Evolutionary conservation across 2,888 invertebrate genomes (phyloP).

Genomic region (Leucania comma): DNA sequence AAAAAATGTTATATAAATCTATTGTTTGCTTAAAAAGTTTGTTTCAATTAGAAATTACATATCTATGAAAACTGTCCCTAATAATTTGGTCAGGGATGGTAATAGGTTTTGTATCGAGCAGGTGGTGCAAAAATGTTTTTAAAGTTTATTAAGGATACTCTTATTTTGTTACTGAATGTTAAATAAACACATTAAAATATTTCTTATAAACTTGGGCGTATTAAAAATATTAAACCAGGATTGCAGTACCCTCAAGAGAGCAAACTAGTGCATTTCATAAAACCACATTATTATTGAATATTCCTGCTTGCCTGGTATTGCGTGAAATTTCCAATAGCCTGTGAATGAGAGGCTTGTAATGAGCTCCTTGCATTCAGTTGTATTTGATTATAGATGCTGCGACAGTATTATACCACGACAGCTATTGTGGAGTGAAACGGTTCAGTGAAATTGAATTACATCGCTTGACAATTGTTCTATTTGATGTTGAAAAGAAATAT

Average conservation of each 20-base stretch:
- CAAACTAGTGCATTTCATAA: conserved; percentile 35
- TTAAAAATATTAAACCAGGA: conserved; percentile 9
- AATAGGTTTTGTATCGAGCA: no score
- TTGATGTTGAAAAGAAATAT: background rate
- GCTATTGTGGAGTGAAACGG: conserved; percentile 14
- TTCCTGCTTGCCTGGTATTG: conserved; percentile 28
- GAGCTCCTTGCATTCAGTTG: conserved; percentile 52
- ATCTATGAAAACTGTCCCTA: no score
- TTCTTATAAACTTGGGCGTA: background rate
- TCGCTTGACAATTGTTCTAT: background rate
- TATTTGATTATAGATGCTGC: conserved; percentile 39
- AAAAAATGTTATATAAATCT: no score
- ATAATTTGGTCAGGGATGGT: no score
- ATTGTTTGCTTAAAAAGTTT: no score
- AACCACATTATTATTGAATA: conserved; percentile 58
- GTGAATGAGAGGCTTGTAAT: conserved; percentile 58
- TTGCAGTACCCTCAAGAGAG: conserved; percentile 18
- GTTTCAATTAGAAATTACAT: no score
- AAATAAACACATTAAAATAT: background rate
- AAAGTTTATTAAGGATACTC: no score
- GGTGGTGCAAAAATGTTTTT: no score
- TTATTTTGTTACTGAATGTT: no score
- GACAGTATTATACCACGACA: conserved; percentile 11
- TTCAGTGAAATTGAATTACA: conserved; percentile 3
- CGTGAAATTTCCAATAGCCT: conserved; percentile 68